Base-by-base conservation (phyloP, 1,140 invertebrate species). In the Physella acuta region DNA sequence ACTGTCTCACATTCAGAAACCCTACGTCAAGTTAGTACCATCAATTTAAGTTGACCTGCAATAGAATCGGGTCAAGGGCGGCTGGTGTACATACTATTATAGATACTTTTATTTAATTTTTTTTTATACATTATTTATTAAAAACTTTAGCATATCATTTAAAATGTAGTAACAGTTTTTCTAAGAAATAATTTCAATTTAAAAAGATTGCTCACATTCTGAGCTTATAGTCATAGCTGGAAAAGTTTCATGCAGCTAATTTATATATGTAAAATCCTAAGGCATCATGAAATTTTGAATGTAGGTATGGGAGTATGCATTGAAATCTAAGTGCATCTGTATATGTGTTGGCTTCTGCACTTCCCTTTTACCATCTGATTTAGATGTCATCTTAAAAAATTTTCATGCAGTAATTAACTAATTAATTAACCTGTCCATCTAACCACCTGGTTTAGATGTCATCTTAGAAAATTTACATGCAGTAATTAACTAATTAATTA, bases 21-120 rank as follows among this genome's bases (percentile, higher is more conserved):
- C 17, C 73, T 82, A 37, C 73, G 73, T 77, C 76, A 81, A 75
- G 81, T 83, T 44, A n/a, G 53, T 39, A 3, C n/a, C 4, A 33
- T 31, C 24, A 16, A 11, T 20, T 55, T 44, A 11, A 11, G 20
- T 44, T 44, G 8, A 44, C 8, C 8, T 11, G 39, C 20, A 11
- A 20, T 44, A 11, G 39, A 11, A 44, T 44, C 39, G 8, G 8
- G 39, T 44, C 39, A 8, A 44, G 20, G 39, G 8, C 39, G 8
- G 39, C 39, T 11, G 20, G 8, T 20, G 20, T 20, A 11, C 39
- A 44, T 8, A 8, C 20, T 11, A 44, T 20, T 20, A 44, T 8
- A 20, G 8, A 44, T 11, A 8, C 39, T 11, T 44, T 44, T 44
- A 8, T 44, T 44, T 8, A 14, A 56, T 56, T n/a, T n/a, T 14